Conservation (phyloP, 2,888 invertebrate species). For the Ochropleura plecta region DNA sequence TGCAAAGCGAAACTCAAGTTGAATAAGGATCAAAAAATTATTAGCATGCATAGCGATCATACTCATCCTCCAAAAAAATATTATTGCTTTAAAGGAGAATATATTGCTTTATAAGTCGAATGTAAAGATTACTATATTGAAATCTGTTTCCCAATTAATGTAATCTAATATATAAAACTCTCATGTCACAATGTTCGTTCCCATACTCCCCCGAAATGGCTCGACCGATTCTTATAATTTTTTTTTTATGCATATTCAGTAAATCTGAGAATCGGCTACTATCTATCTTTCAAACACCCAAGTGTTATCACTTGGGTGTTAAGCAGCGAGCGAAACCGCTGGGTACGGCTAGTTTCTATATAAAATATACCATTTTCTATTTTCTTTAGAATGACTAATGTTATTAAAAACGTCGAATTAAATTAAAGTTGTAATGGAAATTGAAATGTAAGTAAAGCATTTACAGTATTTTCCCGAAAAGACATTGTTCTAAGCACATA, state of each 20-base stretch:
- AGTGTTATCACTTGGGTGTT: no score
- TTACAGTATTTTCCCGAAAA: not conserved
- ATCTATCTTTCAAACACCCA: no score
- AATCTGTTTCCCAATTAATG: not conserved
- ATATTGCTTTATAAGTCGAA: constrained; percentile 6
- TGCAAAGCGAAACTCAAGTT: constrained; percentile 53
- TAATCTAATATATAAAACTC: no score
- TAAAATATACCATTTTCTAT: not conserved
- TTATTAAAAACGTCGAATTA: not conserved
- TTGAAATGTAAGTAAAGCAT: not conserved
- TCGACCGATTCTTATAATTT: no score
- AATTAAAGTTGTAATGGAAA: not conserved
- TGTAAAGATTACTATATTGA: not conserved
- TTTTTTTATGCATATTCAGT: no score
- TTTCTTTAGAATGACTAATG: not conserved
- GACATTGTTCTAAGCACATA: not conserved
- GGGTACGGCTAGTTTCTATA: not conserved
- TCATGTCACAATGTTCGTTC: no score
- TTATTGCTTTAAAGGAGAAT: not conserved
- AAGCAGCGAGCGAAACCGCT: no score
- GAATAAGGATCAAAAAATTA: constrained; percentile 13
- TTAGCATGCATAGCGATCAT: constrained; percentile 38
- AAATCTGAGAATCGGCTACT: no score
- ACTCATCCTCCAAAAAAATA: constrained; percentile 35
- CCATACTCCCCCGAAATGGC: no score